Evolutionary conservation across 2,888 invertebrate genomes (phyloP), one percentile per base, ranked within the genome.

Genomic region (Hirtodrosophila trivittata): DNA sequence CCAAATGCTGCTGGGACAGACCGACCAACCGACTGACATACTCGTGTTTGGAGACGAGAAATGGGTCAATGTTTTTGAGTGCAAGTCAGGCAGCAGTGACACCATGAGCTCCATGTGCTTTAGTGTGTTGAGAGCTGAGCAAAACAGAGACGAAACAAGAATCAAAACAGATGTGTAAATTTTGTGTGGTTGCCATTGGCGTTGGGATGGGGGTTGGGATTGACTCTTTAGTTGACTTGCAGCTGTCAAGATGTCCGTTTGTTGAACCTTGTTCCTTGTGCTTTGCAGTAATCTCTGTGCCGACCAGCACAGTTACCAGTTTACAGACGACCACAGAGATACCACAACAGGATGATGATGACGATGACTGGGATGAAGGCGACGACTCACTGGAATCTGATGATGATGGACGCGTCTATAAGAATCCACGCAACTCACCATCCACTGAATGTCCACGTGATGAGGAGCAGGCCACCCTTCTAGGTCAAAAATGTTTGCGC

Each of bases 401-500:
- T 69, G 96, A 96, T 80, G 96, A 96, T 85, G 94, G 95, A 1
- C 92, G 95, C 28, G 93, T 96, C 41, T 97, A 96, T 91, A 97
- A 97, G 91, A 97, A 97, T 91, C 97, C 97, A 0, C 92, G 97
- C 74, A 97, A 97, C 89, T 96, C 96, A 0, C 97, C 97, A 3
- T 96, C 96, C 6, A 95, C 95, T 0, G 93, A 94, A 84, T 97
- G 97, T 81, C 97, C 97, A 0, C 90, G 97, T 28, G 96, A 97
- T 87, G 97, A 97, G 86, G 95, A 95, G 77, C 96, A 96, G 89
- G 97, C 97, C 26, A 94, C 95, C 0, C 90, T 96, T 52, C 91
- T 96, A 89, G 95, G 95, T 1, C 96, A 97, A 87, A 95, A 96
- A 88, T 98, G 98, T 91, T 93, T 97, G 64, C 93, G 97, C 66